These are phyloP conservation scores for Chironomus riparius DNA, from an alignment of 2,888 invertebrate genomes.

Conservation along the genomic window DNA sequence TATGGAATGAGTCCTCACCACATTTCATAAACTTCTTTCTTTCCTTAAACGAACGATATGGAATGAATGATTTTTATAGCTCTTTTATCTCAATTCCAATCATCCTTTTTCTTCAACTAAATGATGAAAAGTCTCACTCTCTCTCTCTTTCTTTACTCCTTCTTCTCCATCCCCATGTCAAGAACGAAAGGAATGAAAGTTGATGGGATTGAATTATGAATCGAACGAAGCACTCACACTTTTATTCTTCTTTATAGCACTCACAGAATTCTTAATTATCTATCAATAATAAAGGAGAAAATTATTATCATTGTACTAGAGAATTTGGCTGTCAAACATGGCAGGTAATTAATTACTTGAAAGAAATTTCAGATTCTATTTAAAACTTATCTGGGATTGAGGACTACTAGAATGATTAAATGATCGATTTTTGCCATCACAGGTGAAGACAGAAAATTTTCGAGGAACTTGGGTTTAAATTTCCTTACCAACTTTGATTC, in stretches of 20 bases:
- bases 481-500: too few relatives aligned
- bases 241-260: background rate
- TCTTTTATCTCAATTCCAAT: slow-evolving; percentile 5
- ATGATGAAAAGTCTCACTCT: background rate
- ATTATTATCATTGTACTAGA: background rate
- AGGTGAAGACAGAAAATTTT: too few relatives aligned
- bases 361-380: too few relatives aligned
- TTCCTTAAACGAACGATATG: background rate
- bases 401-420: too few relatives aligned
- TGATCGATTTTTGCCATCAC: too few relatives aligned
- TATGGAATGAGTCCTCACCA: background rate
- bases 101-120: background rate
- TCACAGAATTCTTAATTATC: background rate
- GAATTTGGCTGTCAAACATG: background rate
- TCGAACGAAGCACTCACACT: background rate
- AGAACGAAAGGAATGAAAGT: background rate
- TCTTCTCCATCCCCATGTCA: background rate
- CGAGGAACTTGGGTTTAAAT: too few relatives aligned
- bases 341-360: too few relatives aligned
- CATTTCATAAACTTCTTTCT: background rate
- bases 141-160: background rate
- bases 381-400: too few relatives aligned
- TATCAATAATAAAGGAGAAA: background rate
- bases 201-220: background rate
- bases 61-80: slow-evolving; percentile 1